Evolutionary conservation across 2,113 vertebrate genomes (phyloP), one percentile per base, ranked within the genome.

Genomic region (Amblyopsis rosae): DNA sequence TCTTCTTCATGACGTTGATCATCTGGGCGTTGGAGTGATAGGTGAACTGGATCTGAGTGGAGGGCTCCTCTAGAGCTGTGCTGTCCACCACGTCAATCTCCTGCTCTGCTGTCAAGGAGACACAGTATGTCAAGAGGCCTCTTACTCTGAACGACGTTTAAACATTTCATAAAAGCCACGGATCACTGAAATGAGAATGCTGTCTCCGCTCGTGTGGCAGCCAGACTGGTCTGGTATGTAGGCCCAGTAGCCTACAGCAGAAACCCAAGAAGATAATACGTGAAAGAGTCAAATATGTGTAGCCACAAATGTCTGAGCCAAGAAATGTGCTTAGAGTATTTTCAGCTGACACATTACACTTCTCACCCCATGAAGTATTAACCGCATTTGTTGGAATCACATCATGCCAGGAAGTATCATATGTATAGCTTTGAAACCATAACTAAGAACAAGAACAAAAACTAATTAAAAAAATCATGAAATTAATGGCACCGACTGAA

Each of bases 11-110:
- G 0, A 86, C 80, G 1, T 84, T 89, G 69, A 86, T 91, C 95
- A 98, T 94, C 84, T 97, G 91, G 41, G 89, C 56, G 8, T 96
- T 94, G 2, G 94, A 93, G 80, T 96, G 95, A 62, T 98, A 94
- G 3, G 65, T 78, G 61, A 96, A 98, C 77, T 85, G 88, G 13
- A 96, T 91, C 56, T 85, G 80, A 51, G 87, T 88, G 3, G 72
- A 79, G 0, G 93, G 83, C 1, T 91, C 80, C 56, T 91, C 92
- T 0, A 84, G 72, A 12, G 85, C 63, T 6, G 32, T 50, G 0
- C 13, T 69, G 17, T 90, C 89, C 56, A 80, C 69, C 7, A 51
- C 71, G 0, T 66, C 35, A 0, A 75, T 83, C 46, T 80, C 72
- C 48, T 75, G 80, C 12, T 82, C 90, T 77, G 78, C 51, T 86